Percentiles rank a stretch among this genome's conserved stretches.
These are phyloP conservation scores for Zingel zingel DNA, from an alignment of 2,113 vertebrate species.

Conservation along the genomic window DNA sequence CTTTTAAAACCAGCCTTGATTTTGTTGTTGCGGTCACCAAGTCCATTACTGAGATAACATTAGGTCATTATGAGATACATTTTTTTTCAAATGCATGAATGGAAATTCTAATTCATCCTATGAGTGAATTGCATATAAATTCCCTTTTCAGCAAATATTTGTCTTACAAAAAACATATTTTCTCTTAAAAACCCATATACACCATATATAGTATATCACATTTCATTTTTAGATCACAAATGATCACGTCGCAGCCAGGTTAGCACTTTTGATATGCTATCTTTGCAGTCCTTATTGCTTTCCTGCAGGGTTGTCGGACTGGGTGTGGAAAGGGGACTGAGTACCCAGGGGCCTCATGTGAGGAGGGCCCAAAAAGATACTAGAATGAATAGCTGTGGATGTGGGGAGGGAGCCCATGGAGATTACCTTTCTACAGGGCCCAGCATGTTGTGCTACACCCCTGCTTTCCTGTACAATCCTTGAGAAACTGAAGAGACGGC, in stretches of 20 bases:
- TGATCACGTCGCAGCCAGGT: not conserved
- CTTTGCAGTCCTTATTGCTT: not conserved
- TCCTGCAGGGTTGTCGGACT: too few relatives aligned
- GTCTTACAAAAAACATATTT: not conserved
- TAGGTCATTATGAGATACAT: not conserved
- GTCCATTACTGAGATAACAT: not conserved
- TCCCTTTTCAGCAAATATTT: not conserved
- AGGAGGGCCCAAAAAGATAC: too few relatives aligned
- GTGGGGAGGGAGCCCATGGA: too few relatives aligned
- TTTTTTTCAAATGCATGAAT: not conserved
- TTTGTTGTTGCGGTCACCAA: not conserved
- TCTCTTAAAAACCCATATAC: constrained; percentile 13
- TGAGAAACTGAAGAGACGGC: not conserved
- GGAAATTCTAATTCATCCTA: not conserved
- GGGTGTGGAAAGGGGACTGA: too few relatives aligned
- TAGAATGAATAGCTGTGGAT: too few relatives aligned
- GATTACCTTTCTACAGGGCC: too few relatives aligned
- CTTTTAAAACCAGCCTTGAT: not conserved
- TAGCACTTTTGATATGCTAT: not conserved
- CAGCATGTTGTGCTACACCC: too few relatives aligned
- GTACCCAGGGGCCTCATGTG: too few relatives aligned
- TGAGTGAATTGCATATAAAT: not conserved
- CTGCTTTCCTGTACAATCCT: not conserved
- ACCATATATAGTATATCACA: not conserved
- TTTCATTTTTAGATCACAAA: constrained; percentile 4